Conservation (phyloP, 2,797 vertebrate species). For the Sebastes matsubarae region DNA sequence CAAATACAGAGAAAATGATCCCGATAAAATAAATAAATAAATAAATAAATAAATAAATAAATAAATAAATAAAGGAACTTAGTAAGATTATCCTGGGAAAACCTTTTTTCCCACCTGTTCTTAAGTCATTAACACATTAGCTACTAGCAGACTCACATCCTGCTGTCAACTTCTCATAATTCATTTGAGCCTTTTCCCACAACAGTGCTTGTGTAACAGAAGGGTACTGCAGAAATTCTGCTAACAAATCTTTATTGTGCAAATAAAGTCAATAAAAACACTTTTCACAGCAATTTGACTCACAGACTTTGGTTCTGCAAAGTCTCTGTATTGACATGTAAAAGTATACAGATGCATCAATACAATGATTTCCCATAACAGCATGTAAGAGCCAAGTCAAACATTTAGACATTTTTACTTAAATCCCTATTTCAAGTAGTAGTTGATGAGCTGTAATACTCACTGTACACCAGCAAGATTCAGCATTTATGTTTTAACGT, state of each 20-base stretch:
- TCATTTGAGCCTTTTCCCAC: not conserved
- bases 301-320: not conserved
- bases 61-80: too few relatives aligned
- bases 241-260: slow-evolving; percentile 19
- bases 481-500: too few relatives aligned
- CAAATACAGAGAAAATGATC: too few relatives aligned
- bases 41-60: too few relatives aligned
- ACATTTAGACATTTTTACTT: not conserved
- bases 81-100: too few relatives aligned
- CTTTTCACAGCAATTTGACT: not conserved
- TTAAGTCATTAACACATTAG: too few relatives aligned
- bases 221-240: not conserved
- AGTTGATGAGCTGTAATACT: too few relatives aligned
- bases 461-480: too few relatives aligned
- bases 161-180: not conserved
- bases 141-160: not conserved
- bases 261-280: not conserved
- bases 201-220: not conserved
- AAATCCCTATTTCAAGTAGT: too few relatives aligned
- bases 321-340: not conserved
- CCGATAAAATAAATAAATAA: too few relatives aligned
- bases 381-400: not conserved
- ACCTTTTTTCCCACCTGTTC: too few relatives aligned
- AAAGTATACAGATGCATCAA: not conserved
- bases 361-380: not conserved